Evolutionary conservation across 2,888 invertebrate genomes (phyloP).

Genomic region (Pristionchus maxplancki): DNA sequence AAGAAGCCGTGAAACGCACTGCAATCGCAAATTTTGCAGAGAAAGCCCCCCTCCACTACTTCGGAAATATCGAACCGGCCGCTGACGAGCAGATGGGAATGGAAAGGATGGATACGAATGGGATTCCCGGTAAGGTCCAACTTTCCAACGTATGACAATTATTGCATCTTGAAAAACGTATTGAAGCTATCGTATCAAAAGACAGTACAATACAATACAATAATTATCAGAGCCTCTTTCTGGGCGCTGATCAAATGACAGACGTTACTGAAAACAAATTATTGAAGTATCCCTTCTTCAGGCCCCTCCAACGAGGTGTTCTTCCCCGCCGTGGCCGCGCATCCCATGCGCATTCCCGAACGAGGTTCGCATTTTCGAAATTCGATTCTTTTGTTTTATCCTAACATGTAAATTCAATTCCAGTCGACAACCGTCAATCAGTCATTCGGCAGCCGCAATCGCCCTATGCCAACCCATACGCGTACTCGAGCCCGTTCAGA

Average conservation of each 20-base stretch:
- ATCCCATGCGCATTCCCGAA: background rate
- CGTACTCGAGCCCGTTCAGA: slow-evolving; percentile 28
- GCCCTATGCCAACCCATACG: slow-evolving; percentile 9
- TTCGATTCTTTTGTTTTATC: background rate
- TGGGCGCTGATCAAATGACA: too few relatives aligned
- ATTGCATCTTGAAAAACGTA: background rate
- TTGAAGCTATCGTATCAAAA: too few relatives aligned
- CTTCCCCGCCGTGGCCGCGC: background rate
- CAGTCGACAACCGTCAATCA: background rate
- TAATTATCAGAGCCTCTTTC: too few relatives aligned
- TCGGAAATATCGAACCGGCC: background rate
- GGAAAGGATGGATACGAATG: slow-evolving; percentile 1
- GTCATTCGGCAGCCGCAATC: slow-evolving; percentile 10
- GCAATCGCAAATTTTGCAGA: background rate
- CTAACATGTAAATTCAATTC: background rate
- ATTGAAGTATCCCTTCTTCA: background rate
- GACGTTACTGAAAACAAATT: background rate
- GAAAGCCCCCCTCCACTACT: background rate
- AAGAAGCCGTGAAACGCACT: too few relatives aligned
- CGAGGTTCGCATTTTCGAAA: background rate
- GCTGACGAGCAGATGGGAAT: background rate
- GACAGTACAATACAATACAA: too few relatives aligned
- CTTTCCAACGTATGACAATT: background rate
- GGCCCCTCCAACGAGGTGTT: background rate
- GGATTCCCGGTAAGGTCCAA: background rate